Base-by-base conservation (phyloP, 1,140 invertebrate genomes). In the Lucilia sericata region DNA sequence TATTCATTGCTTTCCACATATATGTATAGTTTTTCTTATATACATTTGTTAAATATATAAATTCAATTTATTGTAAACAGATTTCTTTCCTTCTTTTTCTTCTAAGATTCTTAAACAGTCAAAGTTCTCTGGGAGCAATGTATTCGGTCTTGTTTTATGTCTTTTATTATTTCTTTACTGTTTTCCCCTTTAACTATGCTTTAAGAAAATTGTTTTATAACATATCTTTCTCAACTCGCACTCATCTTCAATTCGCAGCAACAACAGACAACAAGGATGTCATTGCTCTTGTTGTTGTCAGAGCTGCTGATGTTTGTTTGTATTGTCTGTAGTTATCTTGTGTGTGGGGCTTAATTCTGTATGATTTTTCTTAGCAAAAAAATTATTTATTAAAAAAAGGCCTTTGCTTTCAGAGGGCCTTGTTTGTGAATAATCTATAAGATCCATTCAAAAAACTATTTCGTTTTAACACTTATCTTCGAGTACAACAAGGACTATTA, bases 131-230 rank as follows among this genome's bases (percentile, higher is more conserved):
- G 55, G 55, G 13, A 60, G 55, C 55, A 60, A 60, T 3, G 13
- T 60, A 4, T 17, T 60, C 14, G 13, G 14, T 60, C 13, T 60
- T 60, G 10, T 42, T 42, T 42, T 8, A 42, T 42, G 10, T 60
- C 17, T n/a, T 60, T 60, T 60, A 60, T 60, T 60, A 21, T 70
- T 70, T 3, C 17, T 17, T n/a, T 60, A 60, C n/a, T 60, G 55
- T 14, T 60, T 60, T 21, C 19, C 9, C 65, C 65, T 70, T 70
- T 10, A 70, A 70, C 65, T 70, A 70, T 70, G 19, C 65, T 70
- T 70, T 19, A 70, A 70, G 65, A 21, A 70, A 70, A 70, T 70
- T 70, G 65, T 21, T 70, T 70, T 25, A 70, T 70, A 70, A 70
- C 65, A 70, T 70, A 9, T 70, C 65, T 21, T 70, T 5, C n/a